phyloP scores from a whole-genome alignment of 2,797 vertebrate genomes.

The Remorina albescens region DNA sequence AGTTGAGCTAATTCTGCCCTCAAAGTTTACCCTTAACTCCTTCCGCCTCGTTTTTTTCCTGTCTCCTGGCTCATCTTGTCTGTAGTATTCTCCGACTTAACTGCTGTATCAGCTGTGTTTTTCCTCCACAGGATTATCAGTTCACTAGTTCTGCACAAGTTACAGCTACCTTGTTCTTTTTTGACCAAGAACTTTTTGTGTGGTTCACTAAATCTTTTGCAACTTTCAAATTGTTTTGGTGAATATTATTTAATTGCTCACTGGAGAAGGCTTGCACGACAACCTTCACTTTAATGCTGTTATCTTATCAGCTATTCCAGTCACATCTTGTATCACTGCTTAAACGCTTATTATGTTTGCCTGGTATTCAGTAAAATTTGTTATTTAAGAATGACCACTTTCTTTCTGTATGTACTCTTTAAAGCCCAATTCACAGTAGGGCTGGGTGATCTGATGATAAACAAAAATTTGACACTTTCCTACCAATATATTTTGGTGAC shows the following conservation, averaged over 20 bases:
- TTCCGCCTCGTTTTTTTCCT: slow-evolving; percentile 48
- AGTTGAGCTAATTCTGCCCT: slow-evolving; percentile 60
- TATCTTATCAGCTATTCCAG: slow-evolving; percentile 9
- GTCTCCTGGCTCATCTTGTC: slow-evolving; percentile 48
- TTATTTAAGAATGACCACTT: background rate
- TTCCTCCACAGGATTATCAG: slow-evolving; percentile 31
- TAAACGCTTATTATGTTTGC: slow-evolving; percentile 25
- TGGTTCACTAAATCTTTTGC: slow-evolving; percentile 26
- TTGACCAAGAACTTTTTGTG: slow-evolving; percentile 24
- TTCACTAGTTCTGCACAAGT: slow-evolving; percentile 30
- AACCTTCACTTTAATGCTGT: slow-evolving; percentile 24
- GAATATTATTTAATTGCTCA: slow-evolving; percentile 36
- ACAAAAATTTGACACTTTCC: background rate
- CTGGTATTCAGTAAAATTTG: slow-evolving; percentile 17
- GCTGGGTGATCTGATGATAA: slow-evolving; percentile 24
- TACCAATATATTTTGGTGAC: background rate
- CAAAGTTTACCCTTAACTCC: slow-evolving; percentile 38
- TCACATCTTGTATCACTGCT: slow-evolving; percentile 37
- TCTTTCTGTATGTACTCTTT: background rate
- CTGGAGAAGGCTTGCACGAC: slow-evolving; percentile 28
- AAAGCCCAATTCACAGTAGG: background rate
- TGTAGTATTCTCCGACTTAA: slow-evolving; percentile 30
- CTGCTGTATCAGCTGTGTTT: slow-evolving; percentile 15
- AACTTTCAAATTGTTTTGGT: slow-evolving; percentile 36
- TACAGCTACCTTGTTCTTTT: slow-evolving; percentile 23